Evolutionary conservation across 2,113 vertebrate species (phyloP), one percentile per base, ranked within the genome.

Genomic region (Corythaixoides concolor): DNA sequence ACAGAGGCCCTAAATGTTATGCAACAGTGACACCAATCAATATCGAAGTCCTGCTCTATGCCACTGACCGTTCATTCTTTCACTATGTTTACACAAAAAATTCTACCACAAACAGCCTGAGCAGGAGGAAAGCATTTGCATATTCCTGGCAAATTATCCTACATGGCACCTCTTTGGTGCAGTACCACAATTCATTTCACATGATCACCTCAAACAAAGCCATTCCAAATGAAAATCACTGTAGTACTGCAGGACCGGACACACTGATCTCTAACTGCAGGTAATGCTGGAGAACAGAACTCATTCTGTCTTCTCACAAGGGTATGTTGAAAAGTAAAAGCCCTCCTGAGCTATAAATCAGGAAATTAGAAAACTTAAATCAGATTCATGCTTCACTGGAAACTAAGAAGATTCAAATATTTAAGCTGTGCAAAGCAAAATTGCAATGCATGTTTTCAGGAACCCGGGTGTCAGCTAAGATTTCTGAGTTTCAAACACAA

Each of bases 1-100:
- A 50, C 84, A 76, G 84, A 50, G 49, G 79, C 7, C 45, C 84
- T 73, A 68, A 76, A 35, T 41, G 28, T 95, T 96, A 82, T 60
- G 81, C 77, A 95, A 95, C n/a, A 73, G 43, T 52, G 52, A 83
- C 41, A 89, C n/a, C 83, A 82, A 85, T 88, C 92, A 91, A 83
- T 95, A 94, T 39, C 0, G 0, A 89, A 94, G 32, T 77, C 70
- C 37, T 20, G 77, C 84, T 88, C 76, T 83, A 26, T 43, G 67
- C 32, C 45, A 79, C 70, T 62, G 66, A 62, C 58, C 76, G 90
- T 62, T 85, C 68, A 63, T 95, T 89, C 66, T 92, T 81, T 87
- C 81, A 39, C 49, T 89, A 10, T 27, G 20, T 66, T 95, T 78
- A 41, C 43, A 66, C 58, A 86, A 68, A 60, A 66, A 58, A 33